These are phyloP conservation scores for Copidosoma floridanum DNA, from an alignment of 1,140 invertebrate species.

Conservation along the genomic window DNA sequence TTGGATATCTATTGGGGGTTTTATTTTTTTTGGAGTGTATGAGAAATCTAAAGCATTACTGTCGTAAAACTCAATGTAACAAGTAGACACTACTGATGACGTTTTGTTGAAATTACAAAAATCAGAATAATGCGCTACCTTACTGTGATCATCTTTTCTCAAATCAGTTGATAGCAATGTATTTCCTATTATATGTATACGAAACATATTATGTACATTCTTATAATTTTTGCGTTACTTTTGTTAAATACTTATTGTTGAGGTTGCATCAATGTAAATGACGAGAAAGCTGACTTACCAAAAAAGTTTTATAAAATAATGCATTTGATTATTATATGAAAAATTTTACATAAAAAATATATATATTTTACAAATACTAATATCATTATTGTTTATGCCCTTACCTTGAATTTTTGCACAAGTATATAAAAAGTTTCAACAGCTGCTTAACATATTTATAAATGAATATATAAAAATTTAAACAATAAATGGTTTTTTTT, in stretches of 20 bases:
- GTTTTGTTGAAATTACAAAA: too few species aligned
- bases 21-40: constrained; percentile 92
- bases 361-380: constrained; percentile 9
- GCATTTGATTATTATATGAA: constrained; percentile 3
- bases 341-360: constrained; percentile 20
- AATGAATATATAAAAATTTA: constrained; percentile 7
- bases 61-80: too few species aligned
- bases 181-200: not conserved
- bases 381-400: constrained; percentile 3
- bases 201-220: not conserved
- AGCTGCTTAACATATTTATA: not conserved
- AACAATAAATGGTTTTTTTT: constrained; percentile 21
- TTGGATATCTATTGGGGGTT: constrained; percentile 90
- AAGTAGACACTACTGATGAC: too few species aligned
- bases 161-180: too few species aligned
- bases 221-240: not conserved
- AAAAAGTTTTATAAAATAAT: too few species aligned
- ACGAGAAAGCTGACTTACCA: too few species aligned
- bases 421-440: not conserved
- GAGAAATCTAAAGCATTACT: constrained; percentile 60
- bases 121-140: too few species aligned
- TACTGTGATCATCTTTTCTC: too few species aligned
- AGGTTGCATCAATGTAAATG: too few species aligned
- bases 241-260: too few species aligned
- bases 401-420: not conserved